phyloP scores from a whole-genome alignment of 2,113 vertebrate genomes.

The Dascyllus trimaculatus region DNA sequence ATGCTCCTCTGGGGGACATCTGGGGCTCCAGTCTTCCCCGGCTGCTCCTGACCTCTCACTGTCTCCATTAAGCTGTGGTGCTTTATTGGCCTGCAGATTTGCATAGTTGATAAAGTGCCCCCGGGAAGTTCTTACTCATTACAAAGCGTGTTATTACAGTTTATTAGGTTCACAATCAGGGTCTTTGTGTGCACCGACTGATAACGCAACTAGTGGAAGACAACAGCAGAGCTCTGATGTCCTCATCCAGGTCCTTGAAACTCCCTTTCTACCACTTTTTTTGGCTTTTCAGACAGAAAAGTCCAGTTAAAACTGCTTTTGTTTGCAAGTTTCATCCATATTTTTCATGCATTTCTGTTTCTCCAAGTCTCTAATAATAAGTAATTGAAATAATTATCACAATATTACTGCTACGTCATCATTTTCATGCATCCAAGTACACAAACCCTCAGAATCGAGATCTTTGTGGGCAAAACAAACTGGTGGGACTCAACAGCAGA shows the following conservation, averaged over 20 bases:
- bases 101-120: conserved; percentile 70
- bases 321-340: not conserved
- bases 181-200: conserved; percentile 63
- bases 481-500: conserved; percentile 8
- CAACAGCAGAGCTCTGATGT: conserved; percentile 24
- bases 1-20: not conserved
- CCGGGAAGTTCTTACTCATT: conserved; percentile 61
- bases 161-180: conserved; percentile 47
- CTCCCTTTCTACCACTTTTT: not conserved
- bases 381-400: not conserved
- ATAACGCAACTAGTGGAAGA: conserved; percentile 46
- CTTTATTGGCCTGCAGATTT: conserved; percentile 58
- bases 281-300: not conserved
- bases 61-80: conserved; percentile 53
- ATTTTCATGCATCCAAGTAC: no score
- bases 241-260: conserved; percentile 36
- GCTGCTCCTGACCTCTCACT: conserved; percentile 47
- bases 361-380: no score
- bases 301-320: conserved; percentile 1
- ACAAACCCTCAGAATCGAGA: conserved; percentile 22
- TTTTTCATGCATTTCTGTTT: not conserved
- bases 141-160: conserved; percentile 56
- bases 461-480: conserved; percentile 58
- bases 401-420: no score
- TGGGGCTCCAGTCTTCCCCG: not conserved